Evolutionary conservation across 2,797 vertebrate genomes (phyloP), one percentile per base, ranked within the genome.

Genomic region (Halcyon badia): DNA sequence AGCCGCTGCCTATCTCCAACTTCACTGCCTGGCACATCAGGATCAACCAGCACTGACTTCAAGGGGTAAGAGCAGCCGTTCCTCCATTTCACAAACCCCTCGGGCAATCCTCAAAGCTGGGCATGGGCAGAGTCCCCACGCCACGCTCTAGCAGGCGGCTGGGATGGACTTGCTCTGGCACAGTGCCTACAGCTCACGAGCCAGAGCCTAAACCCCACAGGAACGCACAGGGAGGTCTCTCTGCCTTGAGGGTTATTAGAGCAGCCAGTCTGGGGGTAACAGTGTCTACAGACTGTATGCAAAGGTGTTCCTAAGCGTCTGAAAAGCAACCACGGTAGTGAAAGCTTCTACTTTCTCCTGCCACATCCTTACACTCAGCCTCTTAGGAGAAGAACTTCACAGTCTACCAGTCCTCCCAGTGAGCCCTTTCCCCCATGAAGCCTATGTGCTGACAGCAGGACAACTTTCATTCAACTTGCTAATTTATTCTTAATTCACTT

Each of bases 121-220:
- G 44, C 5, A 20, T 25, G 31, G 24, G 54, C 44, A 17, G n/a
- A 54, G 35, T 28, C 60, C 18, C 41, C 12, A 5, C n/a, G 56
- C 51, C 61, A 57, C 1, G 1, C 42, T 15, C 57, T 6, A 0
- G 56, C 42, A 28, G 26, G 57, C 39, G 33, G 24, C 35, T 8
- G 41, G 30, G 48, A 69, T 0, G 0, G 11, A 58, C 19, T 30
- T 5, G 1, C 52, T 66, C 35, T 9, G 20, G n/a, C 56, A 14
- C 24, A 12, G 26, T 2, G n/a, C 41, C n/a, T 5, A 2, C 1
- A 5, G 57, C 18, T 77, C 66, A 8, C 17, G n/a, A 64, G 65
- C 13, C 65, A 35, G 39, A 54, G 54, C 35, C 31, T 6, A 26
- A 52, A 71, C 17, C 11, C 37, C 42, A 6, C 24, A 9, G 6